Conservation (phyloP, 2,797 vertebrate genomes). For the Tenualosa ilisha region DNA sequence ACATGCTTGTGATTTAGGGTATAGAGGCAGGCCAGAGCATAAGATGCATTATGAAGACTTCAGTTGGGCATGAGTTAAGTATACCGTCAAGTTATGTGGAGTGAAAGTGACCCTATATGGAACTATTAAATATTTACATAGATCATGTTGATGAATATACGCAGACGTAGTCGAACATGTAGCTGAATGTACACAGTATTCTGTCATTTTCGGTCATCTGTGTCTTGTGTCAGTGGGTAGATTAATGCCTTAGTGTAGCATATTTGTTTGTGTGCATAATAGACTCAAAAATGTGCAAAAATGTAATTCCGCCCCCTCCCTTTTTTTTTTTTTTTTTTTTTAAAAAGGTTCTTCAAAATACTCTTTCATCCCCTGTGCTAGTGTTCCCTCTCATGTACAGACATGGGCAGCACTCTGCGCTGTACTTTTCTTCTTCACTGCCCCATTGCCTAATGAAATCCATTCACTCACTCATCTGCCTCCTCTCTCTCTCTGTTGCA, state of each 20-base stretch:
- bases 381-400: neutral
- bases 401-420: neutral
- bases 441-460: neutral
- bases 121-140: too few species aligned
- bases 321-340: constrained; percentile 21
- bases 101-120: neutral
- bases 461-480: neutral
- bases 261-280: neutral
- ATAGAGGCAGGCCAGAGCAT: neutral
- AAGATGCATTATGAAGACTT: neutral
- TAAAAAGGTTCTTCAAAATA: neutral
- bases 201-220: neutral
- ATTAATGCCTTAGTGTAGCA: neutral
- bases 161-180: neutral
- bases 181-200: too few species aligned
- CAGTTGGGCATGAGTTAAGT: neutral
- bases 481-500: neutral
- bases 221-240: neutral
- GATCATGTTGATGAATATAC: too few species aligned
- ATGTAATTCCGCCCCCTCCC: neutral
- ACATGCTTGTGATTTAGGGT: neutral
- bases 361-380: neutral
- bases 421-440: neutral
- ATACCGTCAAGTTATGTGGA: neutral
- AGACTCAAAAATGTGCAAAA: neutral